phyloP scores from a whole-genome alignment of 1,140 invertebrate species.

The Caenorhabditis briggsae region DNA sequence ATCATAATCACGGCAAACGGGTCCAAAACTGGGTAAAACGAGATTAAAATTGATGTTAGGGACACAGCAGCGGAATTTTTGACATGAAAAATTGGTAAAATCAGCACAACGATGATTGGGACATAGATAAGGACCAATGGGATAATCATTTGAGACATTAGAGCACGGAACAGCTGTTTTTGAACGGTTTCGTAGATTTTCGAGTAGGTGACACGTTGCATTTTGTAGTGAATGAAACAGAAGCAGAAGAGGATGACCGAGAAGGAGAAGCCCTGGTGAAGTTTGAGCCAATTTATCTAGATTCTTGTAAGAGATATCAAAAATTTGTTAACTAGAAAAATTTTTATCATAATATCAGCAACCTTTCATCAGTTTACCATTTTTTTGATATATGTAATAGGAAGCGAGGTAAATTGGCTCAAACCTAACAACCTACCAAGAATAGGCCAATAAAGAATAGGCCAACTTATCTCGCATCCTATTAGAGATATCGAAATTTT shows the following conservation, averaged over 20 bases:
- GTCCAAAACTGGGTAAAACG: conserved; percentile 9
- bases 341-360: too few relatives aligned
- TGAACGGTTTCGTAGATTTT: conserved; percentile 13
- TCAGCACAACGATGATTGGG: neutral
- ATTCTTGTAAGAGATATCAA: too few relatives aligned
- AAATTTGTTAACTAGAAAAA: too few relatives aligned
- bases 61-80: neutral
- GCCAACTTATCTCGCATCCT: too few relatives aligned
- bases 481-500: too few relatives aligned
- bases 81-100: conserved; percentile 1
- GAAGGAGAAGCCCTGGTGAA: conserved; percentile 4
- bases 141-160: conserved; percentile 18
- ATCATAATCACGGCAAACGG: conserved; percentile 15
- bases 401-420: too few relatives aligned
- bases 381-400: too few relatives aligned
- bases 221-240: conserved; percentile 25
- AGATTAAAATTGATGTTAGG: neutral
- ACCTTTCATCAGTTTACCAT: too few relatives aligned
- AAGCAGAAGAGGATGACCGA: neutral
- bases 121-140: neutral
- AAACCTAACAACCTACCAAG: too few relatives aligned
- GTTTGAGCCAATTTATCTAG: too few relatives aligned
- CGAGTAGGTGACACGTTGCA: conserved; percentile 13
- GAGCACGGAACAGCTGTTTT: neutral
- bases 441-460: too few relatives aligned